phyloP scores from a whole-genome alignment of 2,888 invertebrate genomes.

The Apodemia zela region DNA sequence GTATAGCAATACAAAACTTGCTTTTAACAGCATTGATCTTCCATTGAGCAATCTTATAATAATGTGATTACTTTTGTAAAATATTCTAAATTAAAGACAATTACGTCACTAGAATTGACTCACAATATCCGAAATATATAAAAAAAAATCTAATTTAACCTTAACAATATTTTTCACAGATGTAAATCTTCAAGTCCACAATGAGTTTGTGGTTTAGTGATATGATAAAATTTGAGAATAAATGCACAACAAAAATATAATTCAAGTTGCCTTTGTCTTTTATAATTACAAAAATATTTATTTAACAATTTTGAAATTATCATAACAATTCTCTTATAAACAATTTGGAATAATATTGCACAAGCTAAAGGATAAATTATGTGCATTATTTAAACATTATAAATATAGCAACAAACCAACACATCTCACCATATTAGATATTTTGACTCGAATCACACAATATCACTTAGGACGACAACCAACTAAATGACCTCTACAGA shows the following conservation, averaged over 20 bases:
- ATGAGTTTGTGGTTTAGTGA: constrained; percentile 62
- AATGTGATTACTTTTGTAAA: constrained; percentile 71
- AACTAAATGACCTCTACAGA: constrained; percentile 18
- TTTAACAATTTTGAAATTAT: constrained; percentile 78
- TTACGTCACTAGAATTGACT: constrained; percentile 77
- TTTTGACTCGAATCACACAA: constrained; percentile 58
- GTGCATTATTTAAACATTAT: constrained; percentile 67
- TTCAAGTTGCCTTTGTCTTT: constrained; percentile 78
- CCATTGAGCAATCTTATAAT: constrained; percentile 73
- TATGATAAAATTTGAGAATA: constrained; percentile 71
- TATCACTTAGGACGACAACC: constrained; percentile 39
- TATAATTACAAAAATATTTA: constrained; percentile 73
- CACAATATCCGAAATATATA: constrained; percentile 73
- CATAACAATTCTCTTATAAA: constrained; percentile 68
- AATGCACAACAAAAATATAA: constrained; percentile 79
- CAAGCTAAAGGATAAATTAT: constrained; percentile 74
- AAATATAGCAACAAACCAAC: constrained; percentile 76
- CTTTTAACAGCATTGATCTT: constrained; percentile 72
- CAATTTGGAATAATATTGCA: constrained; percentile 79
- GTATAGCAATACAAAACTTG: constrained; percentile 71
- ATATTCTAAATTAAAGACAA: constrained; percentile 75
- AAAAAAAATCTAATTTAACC: constrained; percentile 57
- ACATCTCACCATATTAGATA: constrained; percentile 51
- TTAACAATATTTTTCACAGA: constrained; percentile 58
- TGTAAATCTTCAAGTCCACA: constrained; percentile 71